phyloP scores from a whole-genome alignment of 2,113 vertebrate species.

The Antigone vipio region DNA sequence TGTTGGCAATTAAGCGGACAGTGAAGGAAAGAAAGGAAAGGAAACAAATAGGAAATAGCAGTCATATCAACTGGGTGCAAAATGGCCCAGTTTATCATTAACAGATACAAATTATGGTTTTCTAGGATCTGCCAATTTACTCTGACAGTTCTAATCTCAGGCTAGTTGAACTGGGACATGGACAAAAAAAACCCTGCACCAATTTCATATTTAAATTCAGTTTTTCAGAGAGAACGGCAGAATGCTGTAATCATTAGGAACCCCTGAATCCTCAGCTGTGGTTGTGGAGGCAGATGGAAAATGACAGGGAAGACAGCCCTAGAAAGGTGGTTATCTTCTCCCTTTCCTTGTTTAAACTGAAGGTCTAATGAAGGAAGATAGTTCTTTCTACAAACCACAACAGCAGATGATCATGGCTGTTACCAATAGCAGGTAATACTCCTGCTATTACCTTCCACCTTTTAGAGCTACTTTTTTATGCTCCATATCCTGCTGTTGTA shows the following conservation, averaged over 20 bases:
- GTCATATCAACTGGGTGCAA: not conserved
- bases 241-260: not conserved
- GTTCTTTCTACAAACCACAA: not conserved
- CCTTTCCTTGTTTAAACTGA: not conserved
- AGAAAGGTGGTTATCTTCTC: not conserved
- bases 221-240: not conserved
- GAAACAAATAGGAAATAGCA: not conserved
- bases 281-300: not conserved
- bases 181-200: fast-evolving
- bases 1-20: not conserved
- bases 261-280: not conserved
- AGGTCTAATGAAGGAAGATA: not conserved
- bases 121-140: not conserved
- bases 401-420: not conserved
- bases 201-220: not conserved
- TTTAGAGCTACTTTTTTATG: not conserved
- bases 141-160: not conserved
- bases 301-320: not conserved
- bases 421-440: not conserved
- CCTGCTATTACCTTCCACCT: not conserved
- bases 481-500: not conserved
- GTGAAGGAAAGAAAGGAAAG: not conserved
- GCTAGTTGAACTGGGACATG: not conserved
- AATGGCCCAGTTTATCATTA: not conserved
- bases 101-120: not conserved